These are phyloP conservation scores for Coracias cyanogaster DNA, from an alignment of 2,797 vertebrate species.

Conservation along the genomic window DNA sequence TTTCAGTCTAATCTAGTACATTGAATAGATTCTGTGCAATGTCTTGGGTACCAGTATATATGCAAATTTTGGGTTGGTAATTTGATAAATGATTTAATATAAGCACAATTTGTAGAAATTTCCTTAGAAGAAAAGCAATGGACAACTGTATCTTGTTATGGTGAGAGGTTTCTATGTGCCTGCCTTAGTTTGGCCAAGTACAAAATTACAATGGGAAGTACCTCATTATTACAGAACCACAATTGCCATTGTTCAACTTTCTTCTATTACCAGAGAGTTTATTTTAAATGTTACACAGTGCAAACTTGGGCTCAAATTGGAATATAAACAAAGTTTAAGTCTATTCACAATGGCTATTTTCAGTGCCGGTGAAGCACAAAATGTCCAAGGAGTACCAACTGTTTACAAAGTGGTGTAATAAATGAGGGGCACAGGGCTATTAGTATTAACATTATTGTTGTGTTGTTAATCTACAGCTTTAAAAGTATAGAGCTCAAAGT, in stretches of 20 bases:
- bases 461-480: background rate
- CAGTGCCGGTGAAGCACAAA: background rate
- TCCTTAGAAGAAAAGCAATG: background rate
- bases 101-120: background rate
- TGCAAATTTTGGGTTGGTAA: background rate
- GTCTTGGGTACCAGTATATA: background rate
- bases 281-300: background rate
- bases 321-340: background rate
- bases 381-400: background rate
- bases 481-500: background rate
- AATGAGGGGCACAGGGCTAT: background rate
- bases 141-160: background rate
- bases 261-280: background rate
- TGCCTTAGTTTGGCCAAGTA: background rate
- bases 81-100: background rate
- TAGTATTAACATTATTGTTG: background rate
- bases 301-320: background rate
- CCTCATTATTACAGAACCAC: background rate
- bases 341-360: background rate
- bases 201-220: background rate
- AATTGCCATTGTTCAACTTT: background rate
- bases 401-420: background rate
- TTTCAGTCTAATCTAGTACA: background rate
- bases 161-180: background rate
- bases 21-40: background rate